These are phyloP conservation scores for Aleiodes leptofemur DNA, from an alignment of 2,888 invertebrate genomes.

Conservation along the genomic window DNA sequence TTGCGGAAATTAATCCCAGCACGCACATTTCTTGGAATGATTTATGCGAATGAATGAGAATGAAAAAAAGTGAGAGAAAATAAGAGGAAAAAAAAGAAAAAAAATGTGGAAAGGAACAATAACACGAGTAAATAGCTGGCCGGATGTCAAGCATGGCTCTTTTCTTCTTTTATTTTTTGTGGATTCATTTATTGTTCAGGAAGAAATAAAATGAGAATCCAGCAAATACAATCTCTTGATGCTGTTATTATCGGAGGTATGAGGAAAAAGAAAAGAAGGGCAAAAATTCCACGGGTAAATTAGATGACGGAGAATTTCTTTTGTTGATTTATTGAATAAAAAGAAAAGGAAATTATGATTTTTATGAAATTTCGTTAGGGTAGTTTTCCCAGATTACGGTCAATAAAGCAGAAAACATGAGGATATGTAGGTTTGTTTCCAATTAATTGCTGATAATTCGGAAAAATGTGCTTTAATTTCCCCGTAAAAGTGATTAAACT, in stretches of 20 bases:
- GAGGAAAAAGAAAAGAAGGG: constrained; percentile 17
- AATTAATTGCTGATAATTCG: too few relatives aligned
- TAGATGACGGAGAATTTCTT: too few relatives aligned
- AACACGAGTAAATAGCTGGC: constrained; percentile 7
- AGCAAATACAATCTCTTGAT: background rate
- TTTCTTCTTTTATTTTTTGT: background rate
- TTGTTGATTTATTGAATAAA: too few relatives aligned
- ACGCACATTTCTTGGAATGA: constrained; percentile 21
- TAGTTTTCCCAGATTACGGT: too few relatives aligned
- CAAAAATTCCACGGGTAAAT: background rate
- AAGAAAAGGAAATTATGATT: too few relatives aligned
- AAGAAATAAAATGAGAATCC: constrained; percentile 7
- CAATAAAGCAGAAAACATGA: too few relatives aligned
- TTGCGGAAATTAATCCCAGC: constrained; percentile 20
- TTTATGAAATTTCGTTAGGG: too few relatives aligned
- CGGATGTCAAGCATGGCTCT: constrained; percentile 15
- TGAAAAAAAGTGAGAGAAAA: background rate
- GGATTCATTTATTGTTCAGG: constrained; percentile 10
- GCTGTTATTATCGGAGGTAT: background rate
- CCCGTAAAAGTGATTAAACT: too few relatives aligned
- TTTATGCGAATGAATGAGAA: constrained; percentile 20
- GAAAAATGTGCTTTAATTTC: too few relatives aligned
- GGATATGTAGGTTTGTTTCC: too few relatives aligned
- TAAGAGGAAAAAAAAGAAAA: constrained; percentile 28
- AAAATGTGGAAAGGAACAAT: constrained; percentile 20